Conservation (phyloP, 2,113 vertebrate genomes). For the Platycercus adscitus region DNA sequence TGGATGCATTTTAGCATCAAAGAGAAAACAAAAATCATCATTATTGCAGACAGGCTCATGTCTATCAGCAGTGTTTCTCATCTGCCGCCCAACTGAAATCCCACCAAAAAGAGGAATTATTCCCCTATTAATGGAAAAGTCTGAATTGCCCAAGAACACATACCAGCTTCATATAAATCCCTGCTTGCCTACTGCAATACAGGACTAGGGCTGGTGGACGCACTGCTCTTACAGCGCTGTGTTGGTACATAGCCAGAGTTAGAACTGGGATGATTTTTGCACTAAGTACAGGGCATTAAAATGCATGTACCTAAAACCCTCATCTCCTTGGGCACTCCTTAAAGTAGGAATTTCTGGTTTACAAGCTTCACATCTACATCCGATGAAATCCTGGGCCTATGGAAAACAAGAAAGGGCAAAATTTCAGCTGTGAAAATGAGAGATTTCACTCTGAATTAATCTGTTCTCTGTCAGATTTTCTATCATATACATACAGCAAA, state of each 20-base stretch:
- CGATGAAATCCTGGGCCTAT: neutral
- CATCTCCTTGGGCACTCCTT: neutral
- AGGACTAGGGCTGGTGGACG: neutral
- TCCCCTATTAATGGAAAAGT: rapidly evolving
- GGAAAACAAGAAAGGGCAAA: neutral
- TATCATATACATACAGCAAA: neutral
- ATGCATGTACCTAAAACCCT: neutral
- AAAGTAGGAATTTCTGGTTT: neutral
- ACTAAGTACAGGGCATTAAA: rapidly evolving
- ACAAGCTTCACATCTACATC: neutral
- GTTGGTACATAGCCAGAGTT: no score
- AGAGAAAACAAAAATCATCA: neutral
- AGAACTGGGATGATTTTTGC: neutral
- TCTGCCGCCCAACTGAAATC: neutral
- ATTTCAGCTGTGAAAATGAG: neutral
- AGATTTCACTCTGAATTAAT: neutral
- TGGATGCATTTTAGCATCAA: neutral
- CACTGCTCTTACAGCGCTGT: neutral
- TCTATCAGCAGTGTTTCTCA: neutral
- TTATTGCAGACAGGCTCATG: neutral
- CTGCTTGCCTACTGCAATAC: no score
- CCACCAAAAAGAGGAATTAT: neutral
- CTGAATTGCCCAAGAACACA: rapidly evolving
- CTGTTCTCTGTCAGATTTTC: neutral
- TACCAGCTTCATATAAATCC: neutral